These are phyloP conservation scores for Drosophila nr. perissopoda DNA, from an alignment of 2,888 invertebrate species.

Conservation along the genomic window DNA sequence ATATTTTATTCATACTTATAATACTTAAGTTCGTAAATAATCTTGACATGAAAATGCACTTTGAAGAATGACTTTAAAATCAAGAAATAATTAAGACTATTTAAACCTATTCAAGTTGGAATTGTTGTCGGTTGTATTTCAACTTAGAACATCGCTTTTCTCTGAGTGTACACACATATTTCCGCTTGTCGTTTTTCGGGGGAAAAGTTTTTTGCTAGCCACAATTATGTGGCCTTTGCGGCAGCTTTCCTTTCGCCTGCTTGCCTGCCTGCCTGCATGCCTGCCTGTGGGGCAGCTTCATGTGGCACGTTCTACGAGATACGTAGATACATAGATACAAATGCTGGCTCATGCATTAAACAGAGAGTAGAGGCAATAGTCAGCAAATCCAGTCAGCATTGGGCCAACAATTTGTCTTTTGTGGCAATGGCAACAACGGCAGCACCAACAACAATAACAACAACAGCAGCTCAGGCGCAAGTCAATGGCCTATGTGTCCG, in stretches of 20 bases:
- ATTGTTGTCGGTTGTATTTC: background rate
- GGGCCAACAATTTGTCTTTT: conserved; percentile 40
- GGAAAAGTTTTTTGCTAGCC: conserved; percentile 57
- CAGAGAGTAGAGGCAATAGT: conserved; percentile 14
- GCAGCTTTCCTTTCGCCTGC: conserved; percentile 70
- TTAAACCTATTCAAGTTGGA: background rate
- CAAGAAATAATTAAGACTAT: background rate
- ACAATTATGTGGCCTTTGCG: conserved; percentile 63
- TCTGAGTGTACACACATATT: conserved; percentile 24
- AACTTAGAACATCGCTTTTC: background rate
- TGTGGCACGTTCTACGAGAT: conserved; percentile 52
- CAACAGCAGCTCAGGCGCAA: conserved; percentile 22
- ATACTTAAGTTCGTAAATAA: background rate
- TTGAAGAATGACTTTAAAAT: background rate
- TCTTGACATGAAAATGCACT: background rate
- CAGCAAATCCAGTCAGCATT: conserved; percentile 14
- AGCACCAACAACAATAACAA: conserved; percentile 7
- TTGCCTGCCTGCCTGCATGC: conserved; percentile 12
- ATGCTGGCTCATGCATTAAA: conserved; percentile 58
- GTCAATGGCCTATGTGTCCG: conserved; percentile 44
- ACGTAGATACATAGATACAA: conserved; percentile 22
- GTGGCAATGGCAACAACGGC: conserved; percentile 12
- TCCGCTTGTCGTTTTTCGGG: conserved; percentile 46
- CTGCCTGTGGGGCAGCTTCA: conserved; percentile 25
- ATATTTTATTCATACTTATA: background rate